Evolutionary conservation across 2,797 vertebrate species (phyloP).

Genomic region (Picus viridis): DNA sequence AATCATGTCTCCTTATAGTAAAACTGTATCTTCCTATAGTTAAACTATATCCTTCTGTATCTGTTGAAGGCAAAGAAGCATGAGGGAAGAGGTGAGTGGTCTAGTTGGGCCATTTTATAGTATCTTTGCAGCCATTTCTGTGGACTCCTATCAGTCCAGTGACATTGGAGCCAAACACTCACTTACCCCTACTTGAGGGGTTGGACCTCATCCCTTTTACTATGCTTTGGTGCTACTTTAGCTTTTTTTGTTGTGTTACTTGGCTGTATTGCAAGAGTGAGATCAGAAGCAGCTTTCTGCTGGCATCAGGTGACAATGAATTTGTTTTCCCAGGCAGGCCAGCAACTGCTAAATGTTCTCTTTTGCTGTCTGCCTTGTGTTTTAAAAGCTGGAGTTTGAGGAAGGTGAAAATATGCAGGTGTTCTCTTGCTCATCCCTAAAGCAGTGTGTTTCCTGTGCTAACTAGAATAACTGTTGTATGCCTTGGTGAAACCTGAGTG

Average conservation of each 20-base stretch:
- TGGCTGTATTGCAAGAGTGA: neutral
- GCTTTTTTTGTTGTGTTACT: neutral
- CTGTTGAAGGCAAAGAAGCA: neutral
- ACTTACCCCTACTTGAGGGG: fast-evolving
- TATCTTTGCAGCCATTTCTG: neutral
- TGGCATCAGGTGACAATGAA: neutral
- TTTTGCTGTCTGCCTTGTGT: neutral
- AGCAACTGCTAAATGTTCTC: neutral
- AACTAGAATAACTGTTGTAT: neutral
- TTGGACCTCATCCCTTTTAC: neutral
- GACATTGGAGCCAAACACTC: neutral
- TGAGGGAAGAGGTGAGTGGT: neutral
- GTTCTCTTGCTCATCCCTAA: neutral
- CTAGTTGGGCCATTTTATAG: neutral
- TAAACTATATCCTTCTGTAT: neutral
- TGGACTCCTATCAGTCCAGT: neutral
- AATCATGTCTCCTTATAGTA: neutral
- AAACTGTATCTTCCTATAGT: too few relatives aligned
- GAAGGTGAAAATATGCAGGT: neutral
- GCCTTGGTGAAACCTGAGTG: neutral
- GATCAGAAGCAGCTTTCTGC: neutral
- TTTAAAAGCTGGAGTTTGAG: neutral
- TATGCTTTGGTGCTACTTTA: neutral
- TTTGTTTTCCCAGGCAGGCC: neutral
- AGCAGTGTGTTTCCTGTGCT: neutral